These are phyloP conservation scores for Anolis carolinensis DNA, from an alignment of 2,113 vertebrate genomes.

Conservation along the genomic window DNA sequence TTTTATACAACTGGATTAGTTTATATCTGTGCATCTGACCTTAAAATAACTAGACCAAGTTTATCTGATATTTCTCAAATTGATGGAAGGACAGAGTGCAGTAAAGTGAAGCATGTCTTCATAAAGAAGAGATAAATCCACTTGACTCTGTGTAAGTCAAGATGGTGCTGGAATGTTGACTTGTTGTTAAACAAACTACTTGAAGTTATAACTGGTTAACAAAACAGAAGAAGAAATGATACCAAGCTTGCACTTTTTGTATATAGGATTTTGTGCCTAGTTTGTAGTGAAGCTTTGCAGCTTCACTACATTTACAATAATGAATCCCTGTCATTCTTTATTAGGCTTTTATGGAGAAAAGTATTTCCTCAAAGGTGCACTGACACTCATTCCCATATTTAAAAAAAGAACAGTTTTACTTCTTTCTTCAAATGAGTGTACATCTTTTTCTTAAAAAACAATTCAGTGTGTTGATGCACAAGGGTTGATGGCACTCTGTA, in stretches of 20 bases:
- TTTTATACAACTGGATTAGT: not conserved
- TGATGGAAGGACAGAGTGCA: not conserved
- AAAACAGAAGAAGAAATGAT: not conserved
- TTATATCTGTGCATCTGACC: no score
- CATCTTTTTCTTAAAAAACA: no score
- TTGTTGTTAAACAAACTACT: not conserved
- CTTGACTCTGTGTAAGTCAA: not conserved
- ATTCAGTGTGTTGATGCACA: accelerated
- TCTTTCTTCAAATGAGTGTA: not conserved
- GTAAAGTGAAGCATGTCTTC: not conserved
- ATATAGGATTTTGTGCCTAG: not conserved
- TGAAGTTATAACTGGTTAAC: not conserved
- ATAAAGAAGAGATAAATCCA: not conserved
- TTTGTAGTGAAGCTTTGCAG: not conserved
- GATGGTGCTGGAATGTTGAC: not conserved
- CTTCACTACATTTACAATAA: not conserved
- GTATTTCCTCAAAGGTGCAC: not conserved
- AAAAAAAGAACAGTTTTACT: not conserved
- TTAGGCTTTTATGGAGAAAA: not conserved
- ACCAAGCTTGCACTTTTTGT: not conserved
- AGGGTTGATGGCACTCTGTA: not conserved
- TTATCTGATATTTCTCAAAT: conserved; percentile 3
- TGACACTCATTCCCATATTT: accelerated
- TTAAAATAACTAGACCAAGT: not conserved
- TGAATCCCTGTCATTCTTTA: not conserved